Percentiles rank a stretch among this genome's conserved stretches.
phyloP scores from a whole-genome alignment of 2,888 invertebrate species.

The Tenthredo scrophulariae region DNA sequence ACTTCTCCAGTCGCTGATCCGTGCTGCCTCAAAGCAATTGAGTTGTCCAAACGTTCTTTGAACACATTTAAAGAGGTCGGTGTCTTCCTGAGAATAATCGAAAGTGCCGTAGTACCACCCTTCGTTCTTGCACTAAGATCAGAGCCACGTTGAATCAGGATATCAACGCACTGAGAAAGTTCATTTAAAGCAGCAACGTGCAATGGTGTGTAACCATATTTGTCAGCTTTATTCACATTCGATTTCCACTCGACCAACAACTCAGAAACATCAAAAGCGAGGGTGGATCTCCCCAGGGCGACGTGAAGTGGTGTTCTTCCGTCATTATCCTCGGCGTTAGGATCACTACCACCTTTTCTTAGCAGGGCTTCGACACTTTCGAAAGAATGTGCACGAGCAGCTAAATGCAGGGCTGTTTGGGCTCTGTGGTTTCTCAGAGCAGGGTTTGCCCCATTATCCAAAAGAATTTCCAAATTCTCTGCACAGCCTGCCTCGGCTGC shows the following conservation, averaged over 20 bases:
- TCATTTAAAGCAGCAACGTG: constrained; percentile 93
- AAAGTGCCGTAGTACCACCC: constrained; percentile 91
- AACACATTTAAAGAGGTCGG: constrained; percentile 92
- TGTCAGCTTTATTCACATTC: constrained; percentile 91
- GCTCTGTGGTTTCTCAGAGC: constrained; percentile 88
- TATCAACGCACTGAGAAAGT: constrained; percentile 90
- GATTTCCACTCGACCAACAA: constrained; percentile 89
- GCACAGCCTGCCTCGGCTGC: constrained; percentile 93
- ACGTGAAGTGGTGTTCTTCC: constrained; percentile 91
- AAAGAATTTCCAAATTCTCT: constrained; percentile 88
- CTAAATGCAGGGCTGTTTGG: constrained; percentile 92
- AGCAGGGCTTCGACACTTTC: constrained; percentile 90
- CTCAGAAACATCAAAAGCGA: constrained; percentile 90
- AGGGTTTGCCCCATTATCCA: constrained; percentile 88
- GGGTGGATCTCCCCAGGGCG: constrained; percentile 90
- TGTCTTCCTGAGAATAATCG: constrained; percentile 92
- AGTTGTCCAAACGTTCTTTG: constrained; percentile 89
- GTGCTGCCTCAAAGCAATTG: constrained; percentile 88
- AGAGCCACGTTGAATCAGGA: constrained; percentile 90
- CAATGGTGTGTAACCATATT: constrained; percentile 91
- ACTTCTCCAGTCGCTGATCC: constrained; percentile 89
- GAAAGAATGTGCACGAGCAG: constrained; percentile 88
- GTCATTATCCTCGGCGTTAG: constrained; percentile 90
- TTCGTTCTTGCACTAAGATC: constrained; percentile 94
- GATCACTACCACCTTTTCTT: constrained; percentile 87